A percentile compares a stretch with the other conserved stretches of the same genome.
phyloP scores from a whole-genome alignment of 2,113 vertebrate genomes.

The Zosterops pallidus region DNA sequence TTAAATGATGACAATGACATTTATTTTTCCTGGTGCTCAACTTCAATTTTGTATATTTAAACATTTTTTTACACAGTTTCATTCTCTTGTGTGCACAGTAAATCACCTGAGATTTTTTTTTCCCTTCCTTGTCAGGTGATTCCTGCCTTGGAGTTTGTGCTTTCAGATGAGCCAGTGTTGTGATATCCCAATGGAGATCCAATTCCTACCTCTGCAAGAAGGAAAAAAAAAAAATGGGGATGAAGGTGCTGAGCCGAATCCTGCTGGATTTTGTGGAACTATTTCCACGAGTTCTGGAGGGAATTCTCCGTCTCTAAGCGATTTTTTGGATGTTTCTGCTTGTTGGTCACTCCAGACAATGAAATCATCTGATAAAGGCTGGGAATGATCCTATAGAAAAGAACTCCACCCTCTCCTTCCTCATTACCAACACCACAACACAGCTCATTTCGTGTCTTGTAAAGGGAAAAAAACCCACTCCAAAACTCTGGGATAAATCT shows the following conservation, averaged over 20 bases:
- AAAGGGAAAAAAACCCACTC: neutral
- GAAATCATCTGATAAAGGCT: constrained; percentile 14
- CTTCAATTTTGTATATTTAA: neutral
- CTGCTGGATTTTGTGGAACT: neutral
- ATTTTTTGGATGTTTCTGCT: neutral
- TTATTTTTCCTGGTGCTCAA: neutral
- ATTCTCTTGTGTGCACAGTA: fast-evolving
- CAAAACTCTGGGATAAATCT: neutral
- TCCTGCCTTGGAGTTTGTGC: neutral
- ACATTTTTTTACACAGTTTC: neutral
- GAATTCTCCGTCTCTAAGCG: neutral
- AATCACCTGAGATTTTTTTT: neutral
- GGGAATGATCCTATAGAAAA: neutral
- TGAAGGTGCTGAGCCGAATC: no score
- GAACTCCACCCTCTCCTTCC: neutral
- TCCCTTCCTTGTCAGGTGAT: neutral
- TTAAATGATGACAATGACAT: neutral
- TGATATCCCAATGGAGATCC: neutral
- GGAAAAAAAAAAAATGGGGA: neutral
- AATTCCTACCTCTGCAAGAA: neutral
- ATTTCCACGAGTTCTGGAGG: neutral
- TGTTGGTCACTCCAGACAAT: neutral
- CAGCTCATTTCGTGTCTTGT: neutral
- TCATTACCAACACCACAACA: neutral
- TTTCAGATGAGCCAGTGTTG: neutral